phyloP scores from a whole-genome alignment of 2,113 vertebrate species.

The Cepphus grylle region DNA sequence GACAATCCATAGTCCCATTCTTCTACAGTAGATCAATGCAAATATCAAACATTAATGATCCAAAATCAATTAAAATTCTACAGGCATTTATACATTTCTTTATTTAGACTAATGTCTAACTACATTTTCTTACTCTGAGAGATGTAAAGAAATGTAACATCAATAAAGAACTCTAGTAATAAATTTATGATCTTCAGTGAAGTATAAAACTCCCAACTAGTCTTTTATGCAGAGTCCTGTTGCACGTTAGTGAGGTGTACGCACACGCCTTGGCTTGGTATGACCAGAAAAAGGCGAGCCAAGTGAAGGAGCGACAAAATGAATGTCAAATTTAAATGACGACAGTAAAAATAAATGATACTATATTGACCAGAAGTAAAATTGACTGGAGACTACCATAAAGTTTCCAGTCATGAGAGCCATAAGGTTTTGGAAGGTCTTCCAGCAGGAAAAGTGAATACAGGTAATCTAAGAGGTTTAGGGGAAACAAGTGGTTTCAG shows the following conservation, averaged over 20 bases:
- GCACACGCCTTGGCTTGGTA: neutral
- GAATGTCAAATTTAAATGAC: neutral
- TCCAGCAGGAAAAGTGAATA: neutral
- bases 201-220: neutral
- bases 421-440: neutral
- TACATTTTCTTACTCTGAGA: neutral
- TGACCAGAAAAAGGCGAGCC: neutral
- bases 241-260: neutral
- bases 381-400: neutral
- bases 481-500: neutral
- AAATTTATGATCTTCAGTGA: neutral
- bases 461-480: neutral
- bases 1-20: neutral
- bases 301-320: neutral
- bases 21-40: neutral
- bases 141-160: neutral
- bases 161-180: neutral
- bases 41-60: neutral
- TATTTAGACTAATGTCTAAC: neutral
- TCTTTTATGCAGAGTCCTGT: neutral
- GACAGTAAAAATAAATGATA: neutral
- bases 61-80: neutral
- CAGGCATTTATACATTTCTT: neutral
- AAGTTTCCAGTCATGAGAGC: neutral
- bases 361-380: neutral